phyloP scores from a whole-genome alignment of 2,888 invertebrate genomes.

The Meta bourneti region DNA sequence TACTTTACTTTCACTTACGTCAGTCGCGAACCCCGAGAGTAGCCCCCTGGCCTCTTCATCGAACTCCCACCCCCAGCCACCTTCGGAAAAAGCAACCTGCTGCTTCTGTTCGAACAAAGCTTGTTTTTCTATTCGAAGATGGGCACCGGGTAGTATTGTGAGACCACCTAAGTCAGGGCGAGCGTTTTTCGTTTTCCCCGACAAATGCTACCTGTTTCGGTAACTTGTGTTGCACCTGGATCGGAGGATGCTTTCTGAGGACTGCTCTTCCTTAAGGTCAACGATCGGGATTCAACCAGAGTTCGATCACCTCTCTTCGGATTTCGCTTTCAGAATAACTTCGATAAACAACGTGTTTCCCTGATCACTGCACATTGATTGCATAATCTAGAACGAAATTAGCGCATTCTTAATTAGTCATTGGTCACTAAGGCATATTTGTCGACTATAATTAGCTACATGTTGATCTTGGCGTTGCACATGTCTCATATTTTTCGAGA shows the following conservation, averaged over 20 bases:
- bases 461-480: no score
- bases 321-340: background rate
- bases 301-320: constrained; percentile 42
- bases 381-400: background rate
- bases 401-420: background rate
- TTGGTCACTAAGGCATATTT: background rate
- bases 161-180: background rate
- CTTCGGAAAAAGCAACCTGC: constrained; percentile 5
- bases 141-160: constrained; percentile 4
- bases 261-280: constrained; percentile 22
- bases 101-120: constrained; percentile 5
- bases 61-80: background rate
- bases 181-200: background rate
- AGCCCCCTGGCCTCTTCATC: background rate
- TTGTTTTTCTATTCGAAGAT: constrained; percentile 3
- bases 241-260: constrained; percentile 4
- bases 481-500: no score
- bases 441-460: no score
- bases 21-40: background rate
- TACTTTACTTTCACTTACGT: constrained; percentile 28
- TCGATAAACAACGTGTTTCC: background rate
- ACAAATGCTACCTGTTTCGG: constrained; percentile 11
- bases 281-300: constrained; percentile 15
- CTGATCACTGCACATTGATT: background rate
- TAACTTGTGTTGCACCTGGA: constrained; percentile 13